phyloP scores from a whole-genome alignment of 2,888 invertebrate species.

The Andrena haemorrhoa region DNA sequence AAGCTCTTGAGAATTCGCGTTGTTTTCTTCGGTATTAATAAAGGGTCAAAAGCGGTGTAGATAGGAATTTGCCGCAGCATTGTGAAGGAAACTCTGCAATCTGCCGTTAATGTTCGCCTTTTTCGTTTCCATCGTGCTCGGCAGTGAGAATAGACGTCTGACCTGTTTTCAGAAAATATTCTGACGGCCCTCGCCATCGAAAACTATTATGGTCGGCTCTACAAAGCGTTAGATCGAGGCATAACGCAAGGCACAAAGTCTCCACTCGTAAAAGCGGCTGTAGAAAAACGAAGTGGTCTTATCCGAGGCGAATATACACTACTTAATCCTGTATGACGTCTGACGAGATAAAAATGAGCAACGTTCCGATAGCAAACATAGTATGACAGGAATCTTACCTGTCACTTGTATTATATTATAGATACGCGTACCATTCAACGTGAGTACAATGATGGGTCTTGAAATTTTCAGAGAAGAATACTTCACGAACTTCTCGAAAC shows the following conservation, averaged over 20 bases:
- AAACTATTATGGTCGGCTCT: slow-evolving; percentile 16
- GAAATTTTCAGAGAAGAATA: too few relatives aligned
- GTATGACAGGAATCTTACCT: slow-evolving; percentile 2
- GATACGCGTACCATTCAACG: too few relatives aligned
- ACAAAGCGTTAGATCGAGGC: background rate
- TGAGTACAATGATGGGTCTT: too few relatives aligned
- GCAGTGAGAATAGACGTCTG: slow-evolving; percentile 29
- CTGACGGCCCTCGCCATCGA: slow-evolving; percentile 12
- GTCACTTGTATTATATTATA: too few relatives aligned
- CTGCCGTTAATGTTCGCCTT: slow-evolving; percentile 15
- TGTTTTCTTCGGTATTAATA: background rate
- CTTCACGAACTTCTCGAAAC: too few relatives aligned
- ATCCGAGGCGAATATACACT: slow-evolving; percentile 2
- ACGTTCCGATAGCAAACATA: background rate
- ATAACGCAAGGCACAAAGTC: background rate
- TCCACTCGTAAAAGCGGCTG: background rate
- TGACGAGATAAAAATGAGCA: slow-evolving; percentile 11
- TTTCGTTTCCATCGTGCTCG: slow-evolving; percentile 23
- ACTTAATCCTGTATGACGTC: slow-evolving; percentile 17
- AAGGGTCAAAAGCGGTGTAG: background rate
- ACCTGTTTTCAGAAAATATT: slow-evolving; percentile 48
- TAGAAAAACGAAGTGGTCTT: background rate
- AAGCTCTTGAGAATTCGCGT: slow-evolving; percentile 10
- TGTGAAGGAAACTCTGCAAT: slow-evolving; percentile 25
- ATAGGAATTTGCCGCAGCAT: slow-evolving; percentile 20